Evolutionary conservation across 2,797 vertebrate genomes (phyloP).

Genomic region (Acrossocheilus fasciatus): DNA sequence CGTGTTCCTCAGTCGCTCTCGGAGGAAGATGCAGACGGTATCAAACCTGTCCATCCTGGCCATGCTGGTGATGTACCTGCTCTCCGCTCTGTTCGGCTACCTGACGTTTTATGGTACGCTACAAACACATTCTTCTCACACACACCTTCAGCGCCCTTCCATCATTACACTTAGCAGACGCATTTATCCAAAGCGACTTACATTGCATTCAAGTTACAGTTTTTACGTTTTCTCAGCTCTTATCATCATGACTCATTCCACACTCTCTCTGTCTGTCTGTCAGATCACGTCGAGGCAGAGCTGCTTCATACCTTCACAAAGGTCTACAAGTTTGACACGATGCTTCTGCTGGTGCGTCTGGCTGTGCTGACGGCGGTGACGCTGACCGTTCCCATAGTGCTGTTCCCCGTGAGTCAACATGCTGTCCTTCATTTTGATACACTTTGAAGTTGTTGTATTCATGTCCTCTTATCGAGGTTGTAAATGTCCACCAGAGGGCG

Average conservation of each 20-base stretch:
- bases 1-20: constrained; percentile 79
- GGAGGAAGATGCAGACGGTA: constrained; percentile 92
- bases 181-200: too few relatives aligned
- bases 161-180: background rate
- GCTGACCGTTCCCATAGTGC: constrained; percentile 93
- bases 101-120: constrained; percentile 93
- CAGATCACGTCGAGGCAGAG: constrained; percentile 94
- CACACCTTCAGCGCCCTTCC: background rate
- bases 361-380: constrained; percentile 96
- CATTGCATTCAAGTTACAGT: too few relatives aligned
- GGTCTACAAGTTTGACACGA: constrained; percentile 90
- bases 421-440: background rate
- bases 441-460: background rate
- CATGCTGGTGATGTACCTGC: constrained; percentile 96
- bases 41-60: constrained; percentile 94
- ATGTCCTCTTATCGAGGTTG: background rate
- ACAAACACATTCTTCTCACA: background rate
- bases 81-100: constrained; percentile 95
- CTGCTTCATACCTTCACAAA: constrained; percentile 94
- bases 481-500: constrained; percentile 6
- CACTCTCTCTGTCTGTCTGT: background rate
- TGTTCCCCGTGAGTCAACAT: constrained; percentile 90
- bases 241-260: background rate
- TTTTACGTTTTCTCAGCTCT: too few relatives aligned
- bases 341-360: constrained; percentile 90